Evolutionary conservation across 2,888 invertebrate species (phyloP), one percentile per base, ranked within the genome.

Genomic region (Megaustenia siamemsis): DNA sequence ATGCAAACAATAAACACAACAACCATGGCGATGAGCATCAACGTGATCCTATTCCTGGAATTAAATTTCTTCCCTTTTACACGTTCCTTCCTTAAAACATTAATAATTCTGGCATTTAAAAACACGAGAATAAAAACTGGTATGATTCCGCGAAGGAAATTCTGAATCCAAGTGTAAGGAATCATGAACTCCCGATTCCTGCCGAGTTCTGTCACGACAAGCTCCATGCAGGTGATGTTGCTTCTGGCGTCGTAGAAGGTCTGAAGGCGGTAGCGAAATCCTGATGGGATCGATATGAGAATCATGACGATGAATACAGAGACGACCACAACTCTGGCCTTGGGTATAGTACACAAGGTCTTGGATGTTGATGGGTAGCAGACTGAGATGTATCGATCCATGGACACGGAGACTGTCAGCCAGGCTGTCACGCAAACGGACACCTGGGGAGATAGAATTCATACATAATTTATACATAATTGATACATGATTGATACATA

Each of bases 21-120:
- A 45, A 94, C 92, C 56, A 94, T 92, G 38, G 92, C 90, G 73
- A 93, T 91, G 75, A 94, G 90, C 90, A 94, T 93, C 12, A 93
- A 85, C 0, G 94, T 94, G 45, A 94, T 93, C 43, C 93, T 90
- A 86, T 93, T 93, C 75, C 93, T 82, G 0, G 92, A 92, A 0
- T 91, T 91, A 75, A 93, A 86, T 81, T 91, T 91, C 87, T 92
- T 91, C 18, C 88, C 88, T 63, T 91, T 91, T 0, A 92, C 90
- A n/a, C 92, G 84, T 73, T 91, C 90, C 71, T 90, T 90, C n/a
- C 91, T 86, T 43, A 93, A 86, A 68, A 92, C 92, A 68, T 91
- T 90, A 60, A 93, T 93, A 71, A 93, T 93, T 43, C 91, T 88
- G 0, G 90, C 90, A 86, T 93, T 93, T 15, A 93, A 83, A 82